Base-by-base conservation (phyloP, 2,113 vertebrate genomes). In the Alligator mississippiensis region DNA sequence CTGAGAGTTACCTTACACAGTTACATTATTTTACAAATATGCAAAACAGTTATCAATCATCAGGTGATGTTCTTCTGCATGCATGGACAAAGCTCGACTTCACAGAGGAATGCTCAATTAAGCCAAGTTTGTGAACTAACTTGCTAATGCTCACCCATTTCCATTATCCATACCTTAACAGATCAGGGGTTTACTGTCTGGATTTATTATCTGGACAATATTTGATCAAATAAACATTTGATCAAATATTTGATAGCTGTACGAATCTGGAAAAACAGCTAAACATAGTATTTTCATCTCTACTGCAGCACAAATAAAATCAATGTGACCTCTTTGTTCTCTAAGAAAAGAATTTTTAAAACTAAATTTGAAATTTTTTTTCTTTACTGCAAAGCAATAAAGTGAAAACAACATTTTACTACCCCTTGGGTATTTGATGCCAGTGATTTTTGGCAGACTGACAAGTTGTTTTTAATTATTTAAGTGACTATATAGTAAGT, bases 341-440 rank as follows among this genome's bases (percentile, higher is more conserved):
- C 47, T 47, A 47, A 47, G 47, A 90, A 6, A n/a, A 78, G 25
- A 87, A 85, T 74, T 47, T 84, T 57, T 74, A 62, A 62, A 24
- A 82, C 58, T 80, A 85, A 93, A 68, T 5, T 81, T 94, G 76
- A 15, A 64, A 85, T 91, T 95, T 87, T 61, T 89, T 14, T 4
- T 27, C 61, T 89, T 81, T n/a, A 76, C 3, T 88, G 14, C 18
- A 84, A 95, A 94, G 89, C 6, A 62, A 76, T 83, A 81, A 27
- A 88, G 88, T 84, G 93, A 87, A 88, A 96, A 90, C 28, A 81
- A 86, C 87, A 93, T 79, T 84, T 86, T 63, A 85, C 74, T 85
- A 82, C 82, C 86, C 61, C 24, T 76, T 82, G 60, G 3, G 17
- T 90, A 82, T 79, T 91, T 72, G 54, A 34, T 11, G n/a, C 30